A percentile compares a stretch with the other conserved stretches of the same genome.
phyloP scores from a whole-genome alignment of 2,797 vertebrate species.

The Paedocypris micromegethes region DNA sequence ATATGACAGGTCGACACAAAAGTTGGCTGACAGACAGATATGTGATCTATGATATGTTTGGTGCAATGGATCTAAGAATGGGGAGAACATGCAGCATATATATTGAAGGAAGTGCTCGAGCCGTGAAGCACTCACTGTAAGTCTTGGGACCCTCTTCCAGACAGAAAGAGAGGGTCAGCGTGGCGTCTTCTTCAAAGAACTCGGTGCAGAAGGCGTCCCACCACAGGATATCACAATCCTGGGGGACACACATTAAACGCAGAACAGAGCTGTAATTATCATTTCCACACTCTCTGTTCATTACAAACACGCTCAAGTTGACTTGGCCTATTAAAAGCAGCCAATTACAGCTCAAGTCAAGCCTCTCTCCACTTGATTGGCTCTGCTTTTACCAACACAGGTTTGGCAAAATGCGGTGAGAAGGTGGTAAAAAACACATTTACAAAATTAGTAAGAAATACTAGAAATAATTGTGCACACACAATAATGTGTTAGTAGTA shows the following conservation, averaged over 20 bases:
- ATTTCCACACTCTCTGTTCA: constrained; percentile 28
- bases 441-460: too few species aligned
- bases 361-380: constrained; percentile 20
- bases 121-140: constrained; percentile 94
- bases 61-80: too few species aligned
- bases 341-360: constrained; percentile 19
- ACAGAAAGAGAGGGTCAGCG: constrained; percentile 98
- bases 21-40: too few species aligned
- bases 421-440: too few species aligned
- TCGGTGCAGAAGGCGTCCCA: constrained; percentile 99
- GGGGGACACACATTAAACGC: constrained; percentile 28
- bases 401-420: too few species aligned
- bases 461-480: too few species aligned
- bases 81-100: too few species aligned
- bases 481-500: too few species aligned
- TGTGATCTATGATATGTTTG: too few species aligned
- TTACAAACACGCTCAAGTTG: constrained; percentile 30
- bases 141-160: constrained; percentile 98
- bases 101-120: too few species aligned
- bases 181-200: constrained; percentile 98
- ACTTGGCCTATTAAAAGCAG: constrained; percentile 29
- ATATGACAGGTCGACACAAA: too few species aligned
- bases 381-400: neutral
- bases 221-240: constrained; percentile 99
- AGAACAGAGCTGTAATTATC: constrained; percentile 16